These are phyloP conservation scores for Arrhopalites spinosus DNA, from an alignment of 2,888 invertebrate genomes.

Conservation along the genomic window DNA sequence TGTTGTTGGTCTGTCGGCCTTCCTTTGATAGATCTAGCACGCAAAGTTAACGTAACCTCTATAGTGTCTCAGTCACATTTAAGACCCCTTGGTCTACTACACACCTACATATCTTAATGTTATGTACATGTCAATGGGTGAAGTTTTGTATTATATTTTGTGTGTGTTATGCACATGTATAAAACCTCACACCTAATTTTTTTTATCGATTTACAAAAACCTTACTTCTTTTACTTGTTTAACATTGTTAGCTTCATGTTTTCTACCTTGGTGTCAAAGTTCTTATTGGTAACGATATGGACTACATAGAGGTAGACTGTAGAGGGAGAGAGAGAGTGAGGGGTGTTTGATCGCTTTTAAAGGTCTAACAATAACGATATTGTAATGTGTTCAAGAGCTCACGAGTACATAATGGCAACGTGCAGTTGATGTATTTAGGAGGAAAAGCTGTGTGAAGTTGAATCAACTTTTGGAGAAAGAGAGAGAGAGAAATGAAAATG, in stretches of 20 bases:
- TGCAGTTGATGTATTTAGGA: slow-evolving; percentile 1
- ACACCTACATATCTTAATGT: background rate
- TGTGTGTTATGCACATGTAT: slow-evolving; percentile 16
- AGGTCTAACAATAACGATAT: too few species aligned
- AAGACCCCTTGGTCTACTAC: background rate
- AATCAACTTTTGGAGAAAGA: background rate
- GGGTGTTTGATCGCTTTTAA: background rate
- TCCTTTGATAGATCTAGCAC: slow-evolving; percentile 48
- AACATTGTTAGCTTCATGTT: slow-evolving; percentile 10
- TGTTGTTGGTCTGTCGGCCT: slow-evolving; percentile 38
- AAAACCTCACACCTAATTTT: slow-evolving; percentile 40
- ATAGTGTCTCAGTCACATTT: background rate
- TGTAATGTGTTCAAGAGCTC: too few species aligned
- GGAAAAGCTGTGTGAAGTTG: too few species aligned
- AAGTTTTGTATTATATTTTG: background rate
- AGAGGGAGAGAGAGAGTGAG: background rate
- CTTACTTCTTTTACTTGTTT: slow-evolving; percentile 1
- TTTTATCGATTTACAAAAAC: slow-evolving; percentile 33
- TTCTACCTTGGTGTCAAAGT: slow-evolving; percentile 7
- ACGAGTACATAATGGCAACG: background rate
- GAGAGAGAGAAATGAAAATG: background rate
- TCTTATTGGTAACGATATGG: background rate
- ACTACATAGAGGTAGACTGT: too few species aligned
- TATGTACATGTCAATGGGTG: background rate
- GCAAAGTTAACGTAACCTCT: slow-evolving; percentile 30